Evolutionary conservation across 2,888 invertebrate genomes (phyloP).

Genomic region (Fragum fragum): DNA sequence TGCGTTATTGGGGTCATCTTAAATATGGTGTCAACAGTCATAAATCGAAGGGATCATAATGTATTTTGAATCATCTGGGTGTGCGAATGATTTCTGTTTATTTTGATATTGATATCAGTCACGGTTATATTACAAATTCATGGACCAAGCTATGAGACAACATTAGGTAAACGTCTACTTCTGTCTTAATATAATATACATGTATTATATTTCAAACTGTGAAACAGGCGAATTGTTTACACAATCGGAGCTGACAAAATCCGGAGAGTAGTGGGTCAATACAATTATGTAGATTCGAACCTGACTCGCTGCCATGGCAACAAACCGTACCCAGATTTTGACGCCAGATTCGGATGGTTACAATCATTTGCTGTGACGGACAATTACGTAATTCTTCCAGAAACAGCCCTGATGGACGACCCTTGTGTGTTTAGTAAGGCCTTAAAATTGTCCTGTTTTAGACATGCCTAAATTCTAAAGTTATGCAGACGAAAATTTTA

Average conservation of each 20-base stretch:
- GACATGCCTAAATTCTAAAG: background rate
- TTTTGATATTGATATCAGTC: too few species aligned
- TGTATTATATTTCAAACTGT: too few species aligned
- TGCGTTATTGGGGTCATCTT: too few species aligned
- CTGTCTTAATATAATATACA: too few species aligned
- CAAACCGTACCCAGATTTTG: slow-evolving; percentile 35
- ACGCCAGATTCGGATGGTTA: slow-evolving; percentile 47
- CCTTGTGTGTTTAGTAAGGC: slow-evolving; percentile 49
- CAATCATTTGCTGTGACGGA: slow-evolving; percentile 53
- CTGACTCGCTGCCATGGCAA: slow-evolving; percentile 36
- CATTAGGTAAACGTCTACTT: too few species aligned
- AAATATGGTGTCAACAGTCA: too few species aligned
- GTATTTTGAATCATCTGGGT: too few species aligned
- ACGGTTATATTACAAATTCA: too few species aligned
- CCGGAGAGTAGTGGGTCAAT: slow-evolving; percentile 42
- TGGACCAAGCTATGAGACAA: too few species aligned
- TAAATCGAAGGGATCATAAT: too few species aligned
- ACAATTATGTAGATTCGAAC: slow-evolving; percentile 40
- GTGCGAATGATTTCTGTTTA: too few species aligned
- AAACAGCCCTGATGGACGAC: slow-evolving; percentile 47
- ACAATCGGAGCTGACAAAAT: slow-evolving; percentile 49
- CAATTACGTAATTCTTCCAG: slow-evolving; percentile 55
- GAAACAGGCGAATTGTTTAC: slow-evolving; percentile 53
- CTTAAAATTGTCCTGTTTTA: background rate
- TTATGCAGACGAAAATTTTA: too few species aligned